These are phyloP conservation scores for Pemphredon lugubris DNA, from an alignment of 2,888 invertebrate genomes.

Conservation along the genomic window DNA sequence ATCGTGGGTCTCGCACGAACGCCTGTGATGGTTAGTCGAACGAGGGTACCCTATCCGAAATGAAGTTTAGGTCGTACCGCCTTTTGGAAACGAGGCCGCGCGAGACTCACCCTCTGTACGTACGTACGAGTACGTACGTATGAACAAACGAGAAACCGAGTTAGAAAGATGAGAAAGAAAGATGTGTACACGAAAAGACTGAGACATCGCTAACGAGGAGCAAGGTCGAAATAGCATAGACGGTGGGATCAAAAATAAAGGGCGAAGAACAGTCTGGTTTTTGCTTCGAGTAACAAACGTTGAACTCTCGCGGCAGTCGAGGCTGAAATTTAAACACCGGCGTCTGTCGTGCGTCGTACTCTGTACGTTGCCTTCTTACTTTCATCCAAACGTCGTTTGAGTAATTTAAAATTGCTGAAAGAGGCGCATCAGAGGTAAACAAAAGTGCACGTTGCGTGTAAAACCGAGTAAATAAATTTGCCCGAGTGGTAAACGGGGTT, in stretches of 20 bases:
- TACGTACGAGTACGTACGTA: not conserved
- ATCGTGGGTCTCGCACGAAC: slow-evolving; percentile 8
- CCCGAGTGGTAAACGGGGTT: slow-evolving; percentile 62
- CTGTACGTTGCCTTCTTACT: too few species aligned
- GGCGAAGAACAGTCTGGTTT: slow-evolving; percentile 16
- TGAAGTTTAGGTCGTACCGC: slow-evolving; percentile 30
- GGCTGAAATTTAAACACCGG: too few species aligned
- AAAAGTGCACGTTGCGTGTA: too few species aligned
- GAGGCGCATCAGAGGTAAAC: too few species aligned
- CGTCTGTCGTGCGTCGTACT: too few species aligned
- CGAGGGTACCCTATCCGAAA: slow-evolving; percentile 20
- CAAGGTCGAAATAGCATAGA: not conserved
- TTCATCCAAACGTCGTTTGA: too few species aligned
- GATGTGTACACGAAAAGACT: not conserved
- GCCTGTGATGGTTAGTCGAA: slow-evolving; percentile 23
- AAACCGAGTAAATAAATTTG: too few species aligned
- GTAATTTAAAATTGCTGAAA: too few species aligned
- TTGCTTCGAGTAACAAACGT: slow-evolving; percentile 69
- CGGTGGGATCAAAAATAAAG: slow-evolving; percentile 4
- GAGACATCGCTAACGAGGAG: too few species aligned
- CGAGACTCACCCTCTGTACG: slow-evolving; percentile 15
- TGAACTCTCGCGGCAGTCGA: too few species aligned
- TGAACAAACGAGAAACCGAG: too few species aligned
- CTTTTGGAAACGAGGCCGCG: slow-evolving; percentile 24
- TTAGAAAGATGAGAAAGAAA: not conserved